phyloP scores from a whole-genome alignment of 2,113 vertebrate species.

The Rhineura floridana region DNA sequence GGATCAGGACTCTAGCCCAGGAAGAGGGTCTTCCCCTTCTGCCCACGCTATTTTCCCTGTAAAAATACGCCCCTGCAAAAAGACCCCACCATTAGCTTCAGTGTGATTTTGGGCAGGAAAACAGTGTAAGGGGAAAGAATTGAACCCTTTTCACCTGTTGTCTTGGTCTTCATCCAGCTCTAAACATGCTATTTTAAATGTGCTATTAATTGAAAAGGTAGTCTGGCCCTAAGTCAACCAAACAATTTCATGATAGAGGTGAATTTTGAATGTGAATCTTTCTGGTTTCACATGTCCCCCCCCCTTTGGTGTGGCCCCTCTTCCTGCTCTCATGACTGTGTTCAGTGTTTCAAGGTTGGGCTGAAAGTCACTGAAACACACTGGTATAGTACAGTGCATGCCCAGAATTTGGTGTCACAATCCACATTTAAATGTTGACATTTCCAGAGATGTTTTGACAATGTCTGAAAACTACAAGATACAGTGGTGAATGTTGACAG shows the following conservation, averaged over 20 bases:
- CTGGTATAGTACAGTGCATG: not conserved
- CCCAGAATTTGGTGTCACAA: not conserved
- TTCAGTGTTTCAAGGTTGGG: conserved; percentile 69
- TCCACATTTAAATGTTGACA: not conserved
- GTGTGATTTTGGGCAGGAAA: too few species aligned
- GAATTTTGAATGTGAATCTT: not conserved
- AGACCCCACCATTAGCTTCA: too few species aligned
- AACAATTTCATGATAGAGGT: not conserved
- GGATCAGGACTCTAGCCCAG: not conserved
- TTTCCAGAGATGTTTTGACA: not conserved
- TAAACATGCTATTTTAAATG: too few species aligned
- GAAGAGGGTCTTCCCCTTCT: too few species aligned
- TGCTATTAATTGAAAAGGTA: not conserved
- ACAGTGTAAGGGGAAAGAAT: not conserved
- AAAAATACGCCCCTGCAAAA: too few species aligned
- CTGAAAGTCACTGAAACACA: not conserved
- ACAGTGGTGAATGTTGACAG: not conserved
- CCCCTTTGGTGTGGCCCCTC: conserved; percentile 78
- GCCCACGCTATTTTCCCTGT: not conserved
- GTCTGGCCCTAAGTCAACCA: not conserved
- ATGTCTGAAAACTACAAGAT: not conserved
- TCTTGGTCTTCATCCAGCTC: too few species aligned
- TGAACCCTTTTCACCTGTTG: not conserved
- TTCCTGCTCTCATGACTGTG: conserved; percentile 84
- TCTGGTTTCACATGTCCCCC: not conserved